Evolutionary conservation across 2,797 vertebrate species (phyloP), one percentile per base, ranked within the genome.

Genomic region (Eulemur coronatus): DNA sequence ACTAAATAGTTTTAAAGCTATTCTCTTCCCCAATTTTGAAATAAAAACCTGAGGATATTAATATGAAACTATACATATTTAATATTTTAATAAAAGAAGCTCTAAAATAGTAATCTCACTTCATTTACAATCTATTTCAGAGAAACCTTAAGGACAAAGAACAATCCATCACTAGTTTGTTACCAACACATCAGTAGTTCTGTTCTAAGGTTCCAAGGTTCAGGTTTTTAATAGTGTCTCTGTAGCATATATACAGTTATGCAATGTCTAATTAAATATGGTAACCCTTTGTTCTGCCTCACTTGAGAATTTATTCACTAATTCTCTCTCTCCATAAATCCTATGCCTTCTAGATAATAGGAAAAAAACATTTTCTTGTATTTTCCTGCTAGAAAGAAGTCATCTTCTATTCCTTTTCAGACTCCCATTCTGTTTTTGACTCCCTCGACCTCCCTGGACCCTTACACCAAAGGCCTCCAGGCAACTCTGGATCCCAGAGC

Each of bases 111-210:
- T 95, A 89, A 94, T 84, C 57, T 57, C 55, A 33, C 13, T 84
- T 96, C 28, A 41, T 87, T 96, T 94, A 33, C 65, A 72, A 55
- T 96, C 81, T 97, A 12, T 61, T 35, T 92, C 72, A 76, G 46
- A 96, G 46, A 93, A 98, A 82, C 26, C 55, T 84, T 38, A 92
- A 94, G 61, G 24, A 73, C 20, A 97, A 95, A 46, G 78, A 97
- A 89, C 33, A 14, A 75, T 63, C 24, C 91, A 43, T 55, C 91
- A 65, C n/a, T 95, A 95, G 59, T 82, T 24, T 89, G 38, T 72
- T 26, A 5, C 0, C 41, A 82, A 13, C 17, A 55, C 35, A 67
- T 61, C 93, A 72, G 50, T 41, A n/a, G 10, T 59, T 89, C 65
- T 63, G 41, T 87, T 63, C 12, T n/a, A 55, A 73, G 43, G 38